phyloP scores from a whole-genome alignment of 2,888 invertebrate genomes.

The Plusia festucae region DNA sequence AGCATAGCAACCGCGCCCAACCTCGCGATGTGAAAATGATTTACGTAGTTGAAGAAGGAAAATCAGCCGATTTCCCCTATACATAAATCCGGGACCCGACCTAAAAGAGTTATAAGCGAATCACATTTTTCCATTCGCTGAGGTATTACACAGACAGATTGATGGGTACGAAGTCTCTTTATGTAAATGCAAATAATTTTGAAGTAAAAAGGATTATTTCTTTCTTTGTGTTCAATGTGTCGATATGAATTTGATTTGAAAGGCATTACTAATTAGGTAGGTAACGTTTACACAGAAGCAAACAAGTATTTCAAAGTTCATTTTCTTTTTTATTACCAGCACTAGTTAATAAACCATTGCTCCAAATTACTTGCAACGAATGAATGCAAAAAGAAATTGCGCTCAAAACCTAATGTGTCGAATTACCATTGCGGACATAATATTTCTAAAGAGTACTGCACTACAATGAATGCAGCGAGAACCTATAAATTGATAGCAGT shows the following conservation, averaged over 20 bases:
- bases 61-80: slow-evolving; percentile 71
- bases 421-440: slow-evolving; percentile 42
- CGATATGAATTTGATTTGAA: too few species aligned
- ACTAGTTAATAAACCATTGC: too few species aligned
- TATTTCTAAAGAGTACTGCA: slow-evolving; percentile 42
- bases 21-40: slow-evolving; percentile 78
- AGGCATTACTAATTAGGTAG: too few species aligned
- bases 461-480: slow-evolving; percentile 49
- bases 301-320: background rate
- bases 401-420: slow-evolving; percentile 43
- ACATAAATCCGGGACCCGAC: slow-evolving; percentile 74
- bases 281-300: too few species aligned
- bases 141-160: slow-evolving; percentile 53
- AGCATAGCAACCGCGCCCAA: slow-evolving; percentile 55
- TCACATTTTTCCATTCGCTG: slow-evolving; percentile 74
- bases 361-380: background rate
- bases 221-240: slow-evolving; percentile 8
- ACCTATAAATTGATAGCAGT: slow-evolving; percentile 61
- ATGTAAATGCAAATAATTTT: slow-evolving; percentile 37
- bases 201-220: slow-evolving; percentile 10
- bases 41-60: slow-evolving; percentile 79
- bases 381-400: slow-evolving; percentile 23
- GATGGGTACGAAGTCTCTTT: slow-evolving; percentile 28
- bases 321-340: too few species aligned
- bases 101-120: slow-evolving; percentile 80